Evolutionary conservation across 2,888 invertebrate genomes (phyloP), one percentile per base, ranked within the genome.

Genomic region (Drosophila helvetica): DNA sequence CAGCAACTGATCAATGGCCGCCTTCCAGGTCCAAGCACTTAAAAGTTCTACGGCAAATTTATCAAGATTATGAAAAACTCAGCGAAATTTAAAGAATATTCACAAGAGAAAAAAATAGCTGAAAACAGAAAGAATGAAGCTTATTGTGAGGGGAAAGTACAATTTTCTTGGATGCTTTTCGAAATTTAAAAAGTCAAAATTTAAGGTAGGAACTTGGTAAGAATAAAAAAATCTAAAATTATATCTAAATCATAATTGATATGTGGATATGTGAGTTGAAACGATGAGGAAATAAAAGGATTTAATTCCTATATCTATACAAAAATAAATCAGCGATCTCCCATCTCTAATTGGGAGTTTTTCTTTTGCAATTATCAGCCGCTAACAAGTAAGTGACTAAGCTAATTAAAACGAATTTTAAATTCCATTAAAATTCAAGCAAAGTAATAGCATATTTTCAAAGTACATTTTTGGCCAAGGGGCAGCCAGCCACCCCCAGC

Each of bases 1-100:
- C 48, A 45, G 43, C 45, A 45, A 52, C 65, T 61, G 74, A 66
- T 73, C 74, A 73, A 67, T 63, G 55, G 55, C 48, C 51, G 30
- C 48, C 18, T n/a, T 38, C 4, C 38, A 38, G n/a, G 15, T 18
- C 3, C 18, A 30, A 27, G 56, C 70, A 71, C 73, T 63, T 72
- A 48, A 57, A 66, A 70, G 56, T 47, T 62, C 48, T 57, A 43
- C 57, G 72, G 59, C 43, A 57, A 72, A 71, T 72, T 63, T 70
- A 66, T 66, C 55, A 48, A 67, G 55, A 66, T 66, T 66, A 50
- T 55, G 27, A 15, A 54, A 15, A 38, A 30, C n/a, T 38, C 38
- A 6, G n/a, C 15, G 7, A 38, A 65, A 30, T 66, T 42, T 22
- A 7, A 33, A 7, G 45, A 48, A 46, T 58, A 48, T 18, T 25